These are phyloP conservation scores for Cygnus buccinator DNA, from an alignment of 2,113 vertebrate genomes.

Conservation along the genomic window DNA sequence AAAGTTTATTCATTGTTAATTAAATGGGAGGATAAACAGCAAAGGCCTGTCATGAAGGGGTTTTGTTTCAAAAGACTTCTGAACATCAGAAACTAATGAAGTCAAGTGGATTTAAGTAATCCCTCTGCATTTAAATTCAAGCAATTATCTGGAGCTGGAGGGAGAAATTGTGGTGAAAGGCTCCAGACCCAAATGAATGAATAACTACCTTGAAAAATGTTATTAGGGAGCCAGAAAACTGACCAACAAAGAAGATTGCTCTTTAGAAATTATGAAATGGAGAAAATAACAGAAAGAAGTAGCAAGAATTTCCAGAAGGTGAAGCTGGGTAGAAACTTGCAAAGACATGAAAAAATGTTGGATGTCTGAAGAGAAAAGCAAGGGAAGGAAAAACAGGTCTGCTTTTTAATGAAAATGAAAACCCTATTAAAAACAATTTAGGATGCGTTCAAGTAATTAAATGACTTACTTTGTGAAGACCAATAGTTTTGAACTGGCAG, in stretches of 20 bases:
- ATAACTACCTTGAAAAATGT: conserved; percentile 9
- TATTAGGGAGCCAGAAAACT: not conserved
- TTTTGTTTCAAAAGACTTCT: conserved; percentile 32
- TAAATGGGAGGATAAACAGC: not conserved
- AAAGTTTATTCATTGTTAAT: not conserved
- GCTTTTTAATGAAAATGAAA: not conserved
- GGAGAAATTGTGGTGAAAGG: not conserved
- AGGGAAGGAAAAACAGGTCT: not conserved
- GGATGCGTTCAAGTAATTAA: not conserved
- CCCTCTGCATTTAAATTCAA: conserved; percentile 53
- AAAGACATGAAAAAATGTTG: not conserved
- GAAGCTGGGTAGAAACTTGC: not conserved
- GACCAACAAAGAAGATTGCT: not conserved
- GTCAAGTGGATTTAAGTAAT: conserved; percentile 64
- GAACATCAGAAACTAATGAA: conserved; percentile 43
- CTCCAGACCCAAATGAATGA: not conserved
- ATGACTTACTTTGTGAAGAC: not conserved
- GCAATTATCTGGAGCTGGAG: conserved; percentile 23
- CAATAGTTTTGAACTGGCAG: not conserved
- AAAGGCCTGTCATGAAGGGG: not conserved
- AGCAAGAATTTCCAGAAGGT: not conserved
- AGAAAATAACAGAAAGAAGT: not conserved
- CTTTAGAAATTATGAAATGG: not conserved
- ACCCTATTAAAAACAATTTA: not conserved
- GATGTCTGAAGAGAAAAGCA: not conserved